Base-by-base conservation (phyloP, 2,113 vertebrate species). In the Aegithalos caudatus region DNA sequence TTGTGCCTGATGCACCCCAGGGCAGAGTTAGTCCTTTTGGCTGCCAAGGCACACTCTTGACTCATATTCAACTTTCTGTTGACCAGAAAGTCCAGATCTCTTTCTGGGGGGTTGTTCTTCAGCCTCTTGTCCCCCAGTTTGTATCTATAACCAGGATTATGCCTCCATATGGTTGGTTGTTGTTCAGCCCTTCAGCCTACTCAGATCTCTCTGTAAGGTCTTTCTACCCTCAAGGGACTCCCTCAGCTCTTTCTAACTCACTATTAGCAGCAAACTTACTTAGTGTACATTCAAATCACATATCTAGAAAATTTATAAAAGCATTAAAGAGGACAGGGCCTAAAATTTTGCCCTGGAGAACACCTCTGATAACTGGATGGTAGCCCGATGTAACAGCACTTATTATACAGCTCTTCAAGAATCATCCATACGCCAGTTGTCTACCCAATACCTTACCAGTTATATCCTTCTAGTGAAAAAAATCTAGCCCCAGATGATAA, bases 121-220 rank as follows among this genome's bases (percentile, higher is more conserved):
- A 82, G 29, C 3, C 18, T 65, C 9, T 51, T 13, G 11, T 20
- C 1, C 4, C 9, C 12, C 8, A 33, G 2, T 47, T 58, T 47
- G 13, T 53, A 18, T 14, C 11, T 24, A 9, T 21, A 65, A 78
- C 7, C 19, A 60, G 19, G 7, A 66, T 28, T 61, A 40, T 8
- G 10, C 4, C 1, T 3, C 18, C 7, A 20, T 58, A 27, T 2
- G 4, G 12, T 6, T 65, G 20, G 8, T 13, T 50, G 9, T 18
- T 45, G 21, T 17, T 17, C 50, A 51, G 37, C 11, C 23, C 28
- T 65, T 57, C 47, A 35, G 28, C 9, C 21, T 31, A n/a, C 13
- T 27, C 17, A 45, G 16, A 45, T 53, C 9, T 27, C 22, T 57
- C 38, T 65, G 10, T 31, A 53, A 85, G 6, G 2, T 14, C 38